Conservation (phyloP, 2,113 vertebrate species). For the Lampris megalopsis region DNA sequence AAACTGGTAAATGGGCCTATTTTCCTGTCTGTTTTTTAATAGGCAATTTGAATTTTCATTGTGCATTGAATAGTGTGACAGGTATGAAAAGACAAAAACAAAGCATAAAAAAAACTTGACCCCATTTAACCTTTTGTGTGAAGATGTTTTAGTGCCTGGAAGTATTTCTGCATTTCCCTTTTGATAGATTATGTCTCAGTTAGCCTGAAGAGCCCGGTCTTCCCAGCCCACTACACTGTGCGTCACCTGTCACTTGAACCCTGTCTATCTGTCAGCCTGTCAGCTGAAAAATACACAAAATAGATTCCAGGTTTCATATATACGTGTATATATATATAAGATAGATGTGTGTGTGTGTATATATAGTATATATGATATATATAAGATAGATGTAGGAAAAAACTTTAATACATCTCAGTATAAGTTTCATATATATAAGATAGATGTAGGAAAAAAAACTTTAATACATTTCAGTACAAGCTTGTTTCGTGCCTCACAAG, state of each 20-base stretch:
- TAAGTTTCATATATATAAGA: too few species aligned
- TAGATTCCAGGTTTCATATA: slow-evolving; percentile 25
- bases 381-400: too few species aligned
- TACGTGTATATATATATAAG: background rate
- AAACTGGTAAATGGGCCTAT: slow-evolving; percentile 26
- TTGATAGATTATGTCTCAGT: slow-evolving; percentile 35
- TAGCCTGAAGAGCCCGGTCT: slow-evolving; percentile 15
- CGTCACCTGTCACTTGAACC: background rate
- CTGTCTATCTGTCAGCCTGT: too few species aligned
- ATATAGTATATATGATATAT: too few species aligned
- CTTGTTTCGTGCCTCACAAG: too few species aligned
- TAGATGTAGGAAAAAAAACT: too few species aligned
- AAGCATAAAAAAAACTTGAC: background rate
- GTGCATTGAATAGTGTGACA: slow-evolving; percentile 38
- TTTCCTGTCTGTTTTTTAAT: slow-evolving; percentile 21
- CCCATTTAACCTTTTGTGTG: slow-evolving; percentile 22
- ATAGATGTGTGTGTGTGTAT: too few species aligned
- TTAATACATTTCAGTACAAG: too few species aligned
- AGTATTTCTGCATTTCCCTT: slow-evolving; percentile 35
- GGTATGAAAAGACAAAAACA: slow-evolving; percentile 19
- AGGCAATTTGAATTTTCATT: slow-evolving; percentile 45
- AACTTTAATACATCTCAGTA: too few species aligned
- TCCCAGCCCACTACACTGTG: slow-evolving; percentile 7
- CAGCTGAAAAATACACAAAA: slow-evolving; percentile 11
- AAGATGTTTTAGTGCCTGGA: slow-evolving; percentile 46